Evolutionary conservation across 2,888 invertebrate genomes (phyloP), one percentile per base, ranked within the genome.

Genomic region (Cyrtodaria siliqua): DNA sequence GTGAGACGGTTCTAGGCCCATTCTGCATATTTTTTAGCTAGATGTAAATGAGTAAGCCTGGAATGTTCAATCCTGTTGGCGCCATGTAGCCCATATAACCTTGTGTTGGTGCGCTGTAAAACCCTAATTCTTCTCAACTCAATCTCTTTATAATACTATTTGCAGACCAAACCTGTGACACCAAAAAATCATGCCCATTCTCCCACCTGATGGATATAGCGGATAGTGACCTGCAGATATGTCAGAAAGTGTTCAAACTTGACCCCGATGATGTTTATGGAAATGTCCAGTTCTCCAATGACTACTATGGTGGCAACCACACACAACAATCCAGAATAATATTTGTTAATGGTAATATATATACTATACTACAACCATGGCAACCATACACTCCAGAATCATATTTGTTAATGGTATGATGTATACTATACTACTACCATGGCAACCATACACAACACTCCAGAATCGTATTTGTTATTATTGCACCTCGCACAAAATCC

Each of bases 131-230:
- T n/a, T n/a, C n/a, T n/a, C n/a, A n/a, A n/a, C n/a, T n/a, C n/a
- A n/a, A n/a, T n/a, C n/a, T n/a, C n/a, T n/a, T n/a, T n/a, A n/a
- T n/a, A n/a, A n/a, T n/a, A 27, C 50, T 60, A 1, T 52, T 71
- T 64, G 14, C 62, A 87, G 88, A 88, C 59, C 88, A 88, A 75
- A 86, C 88, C 0, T 88, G 88, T 73, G 84, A 87, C 27, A 66
- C 59, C 14, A 82, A 76, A 29, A 83, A 83, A 8, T 66, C 52
- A 18, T 88, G 88, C 64, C 83, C 83, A 20, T 79, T 86, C 56
- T 88, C 88, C 20, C 71, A 62, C 14, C 69, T 81, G 50, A 78
- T 88, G 70, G 68, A 59, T 14, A 74, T 87, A 20, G 60, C 33
- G 1, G 68, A 80, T 40, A 85, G 85, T 23, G 86, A 87, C 69